Evolutionary conservation across 1,140 invertebrate species (phyloP).

Genomic region (Teleogryllus occipitalis): DNA sequence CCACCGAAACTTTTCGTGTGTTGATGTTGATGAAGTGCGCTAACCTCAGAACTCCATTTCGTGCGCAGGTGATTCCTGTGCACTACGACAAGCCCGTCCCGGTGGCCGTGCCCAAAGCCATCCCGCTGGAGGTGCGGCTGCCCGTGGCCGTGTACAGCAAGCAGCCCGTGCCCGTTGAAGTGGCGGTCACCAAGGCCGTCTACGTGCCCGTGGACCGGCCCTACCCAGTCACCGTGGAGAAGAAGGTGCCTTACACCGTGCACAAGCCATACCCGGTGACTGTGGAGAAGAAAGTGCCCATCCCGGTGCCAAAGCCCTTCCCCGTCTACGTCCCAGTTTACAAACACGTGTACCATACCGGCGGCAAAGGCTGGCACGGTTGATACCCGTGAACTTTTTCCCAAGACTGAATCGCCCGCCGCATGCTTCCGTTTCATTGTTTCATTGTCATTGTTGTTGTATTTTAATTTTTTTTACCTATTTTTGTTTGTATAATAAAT

Average conservation of each 20-base stretch:
- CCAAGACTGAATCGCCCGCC: background rate
- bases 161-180: background rate
- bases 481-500: too few relatives aligned
- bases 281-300: background rate
- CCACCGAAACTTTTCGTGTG: too few relatives aligned
- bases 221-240: background rate
- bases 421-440: too few relatives aligned
- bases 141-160: slow-evolving; percentile 10
- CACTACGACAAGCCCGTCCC: background rate
- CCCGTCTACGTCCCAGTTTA: slow-evolving; percentile 8
- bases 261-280: background rate
- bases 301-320: background rate
- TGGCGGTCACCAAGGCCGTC: background rate
- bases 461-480: background rate
- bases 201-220: background rate
- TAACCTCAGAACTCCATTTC: background rate
- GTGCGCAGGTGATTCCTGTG: slow-evolving; percentile 7
- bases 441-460: background rate
- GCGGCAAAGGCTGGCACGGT: background rate
- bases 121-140: background rate
- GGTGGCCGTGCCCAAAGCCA: slow-evolving; percentile 7
- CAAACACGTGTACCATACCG: background rate
- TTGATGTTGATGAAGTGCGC: too few relatives aligned
- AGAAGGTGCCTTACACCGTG: background rate
- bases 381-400: background rate